These are phyloP conservation scores for Potorous gilbertii DNA, from an alignment of 2,797 vertebrate genomes.

Conservation along the genomic window DNA sequence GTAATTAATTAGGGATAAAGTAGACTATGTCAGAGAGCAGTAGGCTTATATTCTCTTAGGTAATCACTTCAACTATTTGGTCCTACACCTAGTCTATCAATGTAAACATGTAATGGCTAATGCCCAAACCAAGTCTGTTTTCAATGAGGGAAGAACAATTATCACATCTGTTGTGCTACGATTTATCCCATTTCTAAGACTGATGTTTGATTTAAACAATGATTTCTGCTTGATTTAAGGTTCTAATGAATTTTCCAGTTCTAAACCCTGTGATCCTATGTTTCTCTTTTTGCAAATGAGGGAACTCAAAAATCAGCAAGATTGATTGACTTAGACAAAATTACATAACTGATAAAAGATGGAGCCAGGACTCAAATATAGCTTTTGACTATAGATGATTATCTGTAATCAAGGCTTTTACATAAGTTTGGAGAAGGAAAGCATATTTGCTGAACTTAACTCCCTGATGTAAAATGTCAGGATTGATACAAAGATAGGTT, in stretches of 20 bases:
- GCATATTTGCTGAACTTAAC: not conserved
- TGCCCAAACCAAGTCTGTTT: not conserved
- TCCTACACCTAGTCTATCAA: not conserved
- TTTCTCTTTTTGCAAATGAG: not conserved
- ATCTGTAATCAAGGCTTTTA: not conserved
- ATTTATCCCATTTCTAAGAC: conserved; percentile 16
- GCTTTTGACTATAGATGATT: not conserved
- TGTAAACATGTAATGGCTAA: not conserved
- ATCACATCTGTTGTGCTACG: conserved; percentile 8
- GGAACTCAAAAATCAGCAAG: not conserved
- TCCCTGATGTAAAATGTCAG: conserved; percentile 35
- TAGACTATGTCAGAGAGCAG: not conserved
- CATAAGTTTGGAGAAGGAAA: not conserved
- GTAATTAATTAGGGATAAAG: not conserved
- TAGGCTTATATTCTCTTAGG: not conserved
- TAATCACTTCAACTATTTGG: not conserved
- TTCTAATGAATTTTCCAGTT: not conserved
- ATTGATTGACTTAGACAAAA: not conserved
- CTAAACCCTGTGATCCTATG: not conserved
- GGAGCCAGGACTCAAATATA: not conserved
- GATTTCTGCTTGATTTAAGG: conserved; percentile 14
- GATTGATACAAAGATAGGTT: conserved; percentile 17
- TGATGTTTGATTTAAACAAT: conserved; percentile 27
- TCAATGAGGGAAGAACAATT: conserved; percentile 26
- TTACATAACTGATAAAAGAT: not conserved